Base-by-base conservation (phyloP, 2,888 invertebrate species). In the Protodeltote pygarga region DNA sequence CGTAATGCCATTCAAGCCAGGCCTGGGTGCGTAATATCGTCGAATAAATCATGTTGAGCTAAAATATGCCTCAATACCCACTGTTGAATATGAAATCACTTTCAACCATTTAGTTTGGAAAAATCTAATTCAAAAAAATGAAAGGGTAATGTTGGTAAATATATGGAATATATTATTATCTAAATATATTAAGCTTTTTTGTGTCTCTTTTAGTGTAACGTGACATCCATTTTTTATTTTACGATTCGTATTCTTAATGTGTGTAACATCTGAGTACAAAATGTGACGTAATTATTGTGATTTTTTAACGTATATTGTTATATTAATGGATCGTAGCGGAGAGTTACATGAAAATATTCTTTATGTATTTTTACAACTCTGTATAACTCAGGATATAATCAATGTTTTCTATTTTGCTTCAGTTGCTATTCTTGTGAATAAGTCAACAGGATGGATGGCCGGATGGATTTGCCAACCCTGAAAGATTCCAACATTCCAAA, bases 1-100 rank as follows among this genome's bases (percentile, higher is more conserved):
- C 86, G 81, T 89, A 88, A 88, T 88, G 81, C 90, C 83, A 89
- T 90, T 89, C 84, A 88, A 84, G 83, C 83, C 82, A 79, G 69
- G 73, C 79, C 77, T 73, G 83, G 87, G 87, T 85, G 83, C 88
- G 90, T 89, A 89, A 89, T 90, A 89, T 87, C 85, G 75, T 74
- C 63, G 79, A 85, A 89, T 91, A 90, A 89, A 90, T 91, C 90
- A 90, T 77, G 75, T 76, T 79, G 73, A 75, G 76, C 83, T 87
- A 83, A 89, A 89, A 89, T 89, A 89, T 86, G 85, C 84, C 79
- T 80, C 84, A 81, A 87, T 87, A 83, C 77, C 80, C 79, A 80
- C 80, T 81, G 79, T 79, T 85, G 84, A 85, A 85, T 87, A 80
- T 77, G 77, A 85, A 85, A 84, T 83, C 85, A 83, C 74, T 81